Base-by-base conservation (phyloP, 2,113 vertebrate species). In the Eudyptes chrysolophus region DNA sequence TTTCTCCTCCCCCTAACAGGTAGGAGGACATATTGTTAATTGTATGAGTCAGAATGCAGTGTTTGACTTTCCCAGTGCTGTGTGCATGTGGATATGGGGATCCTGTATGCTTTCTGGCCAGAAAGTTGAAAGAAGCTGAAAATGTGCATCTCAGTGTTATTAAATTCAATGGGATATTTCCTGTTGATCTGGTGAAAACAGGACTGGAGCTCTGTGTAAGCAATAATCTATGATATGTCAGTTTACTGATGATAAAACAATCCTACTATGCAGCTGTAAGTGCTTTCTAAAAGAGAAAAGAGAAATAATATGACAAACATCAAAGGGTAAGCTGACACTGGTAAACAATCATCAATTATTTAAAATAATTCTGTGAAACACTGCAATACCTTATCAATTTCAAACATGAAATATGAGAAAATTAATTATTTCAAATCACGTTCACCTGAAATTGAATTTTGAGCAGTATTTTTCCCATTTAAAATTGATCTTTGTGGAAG, bases 271-370 rank as follows among this genome's bases (percentile, higher is more conserved):
- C 34, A 87, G 25, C 24, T 76, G 0, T 78, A 91, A 92, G 38
- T 62, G 26, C 38, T 84, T 86, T 96, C 87, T 72, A 34, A 86
- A 89, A 68, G 34, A 48, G 38, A 34, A 86, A 89, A 68, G 34
- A 48, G 38, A 89, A 90, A 74, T 89, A 92, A 74, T 72, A 60
- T 30, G 42, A 93, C 52, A 90, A 92, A 92, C 70, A 74, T 92
- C 83, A 96, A 92, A 96, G 17, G 11, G 32, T 76, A 87, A 89
- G 19, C 2, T 11, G n/a, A 90, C 40, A 16, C 8, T 75, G 30
- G 57, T 96, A 96, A 95, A 95, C 77, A 87, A 66, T 74, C 55
- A 89, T 89, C 80, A 92, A 77, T 94, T 94, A 65, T 91, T 96
- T 87, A 87, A 94, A 92, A 92, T 51, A 80, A n/a, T 51, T 92